phyloP scores from a whole-genome alignment of 1,140 invertebrate species.

The Gryon sp. region DNA sequence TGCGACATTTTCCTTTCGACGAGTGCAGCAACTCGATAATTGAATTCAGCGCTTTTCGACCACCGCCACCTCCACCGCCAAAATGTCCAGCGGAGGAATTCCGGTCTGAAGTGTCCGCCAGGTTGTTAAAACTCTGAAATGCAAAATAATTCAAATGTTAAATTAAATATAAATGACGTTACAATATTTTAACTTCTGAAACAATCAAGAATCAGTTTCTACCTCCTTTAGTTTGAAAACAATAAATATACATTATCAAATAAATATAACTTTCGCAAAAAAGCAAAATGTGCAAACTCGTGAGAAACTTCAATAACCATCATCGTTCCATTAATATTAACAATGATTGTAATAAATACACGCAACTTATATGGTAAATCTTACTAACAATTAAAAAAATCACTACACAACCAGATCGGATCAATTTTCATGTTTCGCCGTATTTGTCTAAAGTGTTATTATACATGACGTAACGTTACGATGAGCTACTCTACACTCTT shows the following conservation, averaged over 20 bases:
- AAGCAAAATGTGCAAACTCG: conserved; percentile 7
- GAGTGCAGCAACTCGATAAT: conserved; percentile 61
- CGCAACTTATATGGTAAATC: conserved; percentile 51
- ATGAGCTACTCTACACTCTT: conserved; percentile 46
- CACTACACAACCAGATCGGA: conserved; percentile 71
- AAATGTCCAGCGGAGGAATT: conserved; percentile 58
- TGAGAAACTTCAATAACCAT: conserved; percentile 39
- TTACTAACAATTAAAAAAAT: conserved; percentile 64
- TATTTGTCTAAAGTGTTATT: conserved; percentile 54
- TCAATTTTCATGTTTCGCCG: conserved; percentile 69
- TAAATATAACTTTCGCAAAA: not conserved
- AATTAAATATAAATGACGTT: not conserved
- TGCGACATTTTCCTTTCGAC: conserved; percentile 28
- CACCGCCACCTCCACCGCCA: conserved; percentile 56
- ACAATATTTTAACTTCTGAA: too few species aligned
- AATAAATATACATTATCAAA: not conserved
- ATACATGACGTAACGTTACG: conserved; percentile 30
- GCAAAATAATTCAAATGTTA: too few species aligned
- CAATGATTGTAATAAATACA: conserved; percentile 49
- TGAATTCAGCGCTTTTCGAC: conserved; percentile 52
- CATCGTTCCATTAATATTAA: conserved; percentile 46
- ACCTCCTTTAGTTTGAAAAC: not conserved
- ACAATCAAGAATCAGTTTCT: too few species aligned
- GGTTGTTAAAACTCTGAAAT: conserved; percentile 63
- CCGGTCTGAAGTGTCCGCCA: conserved; percentile 63